Conservation (phyloP, 1,140 invertebrate genomes). For the Bacillus rossius region DNA sequence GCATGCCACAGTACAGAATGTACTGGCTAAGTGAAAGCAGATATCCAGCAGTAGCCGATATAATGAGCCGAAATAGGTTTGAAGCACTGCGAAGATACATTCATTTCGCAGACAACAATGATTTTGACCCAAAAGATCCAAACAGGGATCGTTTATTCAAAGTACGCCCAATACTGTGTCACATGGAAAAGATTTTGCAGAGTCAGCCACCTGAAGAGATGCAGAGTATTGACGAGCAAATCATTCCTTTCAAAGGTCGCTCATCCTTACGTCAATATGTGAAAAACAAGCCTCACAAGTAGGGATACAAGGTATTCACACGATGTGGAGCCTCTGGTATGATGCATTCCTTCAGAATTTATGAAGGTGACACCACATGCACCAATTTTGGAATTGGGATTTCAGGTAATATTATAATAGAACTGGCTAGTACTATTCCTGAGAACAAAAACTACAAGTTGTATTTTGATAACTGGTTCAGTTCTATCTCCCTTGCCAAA, state of each 20-base stretch:
- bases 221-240: too few species aligned
- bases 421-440: background rate
- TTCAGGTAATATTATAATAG: slow-evolving; percentile 3
- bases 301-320: slow-evolving; percentile 29
- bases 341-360: slow-evolving; percentile 26
- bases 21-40: background rate
- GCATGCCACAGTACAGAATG: background rate
- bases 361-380: slow-evolving; percentile 11
- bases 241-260: slow-evolving; percentile 34
- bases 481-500: background rate
- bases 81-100: slow-evolving; percentile 10
- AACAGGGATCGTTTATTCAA: slow-evolving; percentile 14
- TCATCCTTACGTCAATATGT: slow-evolving; percentile 29
- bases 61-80: slow-evolving; percentile 15
- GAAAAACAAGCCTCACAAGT: slow-evolving; percentile 30
- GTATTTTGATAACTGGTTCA: slow-evolving; percentile 13
- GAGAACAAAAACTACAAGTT: background rate
- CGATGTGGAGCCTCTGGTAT: slow-evolving; percentile 16
- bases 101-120: slow-evolving; percentile 16
- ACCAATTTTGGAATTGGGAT: background rate
- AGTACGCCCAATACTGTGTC: slow-evolving; percentile 12
- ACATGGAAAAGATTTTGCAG: slow-evolving; percentile 23
- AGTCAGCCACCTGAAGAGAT: slow-evolving; percentile 32
- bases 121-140: background rate
- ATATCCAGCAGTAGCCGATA: slow-evolving; percentile 11